Conservation (phyloP, 2,888 invertebrate genomes). For the Tinea pellionella region DNA sequence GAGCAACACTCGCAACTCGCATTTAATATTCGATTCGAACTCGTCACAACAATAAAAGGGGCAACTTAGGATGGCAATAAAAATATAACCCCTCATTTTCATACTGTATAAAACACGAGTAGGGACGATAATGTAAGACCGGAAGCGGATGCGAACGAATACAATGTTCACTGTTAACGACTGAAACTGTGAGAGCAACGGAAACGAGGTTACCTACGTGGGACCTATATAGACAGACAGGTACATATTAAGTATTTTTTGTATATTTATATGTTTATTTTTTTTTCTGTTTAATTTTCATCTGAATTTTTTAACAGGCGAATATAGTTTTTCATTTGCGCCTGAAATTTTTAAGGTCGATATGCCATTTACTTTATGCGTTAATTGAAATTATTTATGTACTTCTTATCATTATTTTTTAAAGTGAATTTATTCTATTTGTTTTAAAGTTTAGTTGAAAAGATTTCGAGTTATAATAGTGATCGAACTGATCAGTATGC, state of each 20-base stretch:
- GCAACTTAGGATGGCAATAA: conserved; percentile 23
- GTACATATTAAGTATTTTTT: too few relatives aligned
- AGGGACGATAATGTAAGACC: conserved; percentile 30
- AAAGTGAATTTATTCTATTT: background rate
- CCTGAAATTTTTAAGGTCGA: too few relatives aligned
- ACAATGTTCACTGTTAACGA: conserved; percentile 47
- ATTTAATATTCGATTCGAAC: conserved; percentile 15
- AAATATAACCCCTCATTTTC: conserved; percentile 24
- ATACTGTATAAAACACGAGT: conserved; percentile 16
- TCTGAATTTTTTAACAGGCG: too few relatives aligned
- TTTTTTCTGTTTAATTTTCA: too few relatives aligned
- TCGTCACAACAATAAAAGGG: conserved; percentile 17
- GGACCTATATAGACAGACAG: background rate
- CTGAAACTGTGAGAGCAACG: conserved; percentile 27
- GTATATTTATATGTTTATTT: too few relatives aligned
- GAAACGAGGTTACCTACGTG: conserved; percentile 6
- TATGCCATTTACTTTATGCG: too few relatives aligned
- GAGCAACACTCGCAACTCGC: conserved; percentile 13
- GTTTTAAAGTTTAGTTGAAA: background rate
- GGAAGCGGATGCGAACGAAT: conserved; percentile 47
- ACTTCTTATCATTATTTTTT: too few relatives aligned
- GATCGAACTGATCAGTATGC: conserved; percentile 44
- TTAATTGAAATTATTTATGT: too few relatives aligned
- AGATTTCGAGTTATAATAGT: conserved; percentile 4
- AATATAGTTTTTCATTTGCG: too few relatives aligned